Conservation (phyloP, 2,797 vertebrate species). For the Channallabes apus region DNA sequence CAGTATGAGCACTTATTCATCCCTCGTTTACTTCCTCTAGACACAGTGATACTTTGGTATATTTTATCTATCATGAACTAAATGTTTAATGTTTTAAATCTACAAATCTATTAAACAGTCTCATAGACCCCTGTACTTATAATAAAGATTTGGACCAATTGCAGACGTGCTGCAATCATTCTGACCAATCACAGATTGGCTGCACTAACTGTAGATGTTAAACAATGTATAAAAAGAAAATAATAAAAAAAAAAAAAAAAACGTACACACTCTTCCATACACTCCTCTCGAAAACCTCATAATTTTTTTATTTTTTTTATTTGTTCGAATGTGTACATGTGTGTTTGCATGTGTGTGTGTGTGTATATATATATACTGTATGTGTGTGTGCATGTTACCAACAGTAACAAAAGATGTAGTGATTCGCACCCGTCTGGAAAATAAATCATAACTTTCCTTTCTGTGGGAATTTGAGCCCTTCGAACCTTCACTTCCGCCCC, state of each 20-base stretch:
- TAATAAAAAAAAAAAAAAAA: neutral
- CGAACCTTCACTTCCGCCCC: constrained; percentile 25
- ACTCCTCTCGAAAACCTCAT: neutral
- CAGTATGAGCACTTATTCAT: neutral
- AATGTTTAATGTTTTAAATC: neutral
- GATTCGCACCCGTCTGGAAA: constrained; percentile 3
- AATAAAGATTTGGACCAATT: neutral
- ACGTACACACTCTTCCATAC: too few relatives aligned
- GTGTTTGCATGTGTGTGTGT: neutral
- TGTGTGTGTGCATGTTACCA: neutral
- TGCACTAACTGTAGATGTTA: neutral
- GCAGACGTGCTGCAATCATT: neutral
- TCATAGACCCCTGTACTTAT: neutral
- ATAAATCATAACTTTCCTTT: constrained; percentile 26
- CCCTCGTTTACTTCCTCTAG: neutral
- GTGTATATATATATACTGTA: neutral
- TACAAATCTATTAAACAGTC: neutral
- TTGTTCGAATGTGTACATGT: too few relatives aligned
- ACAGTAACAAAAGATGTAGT: constrained; percentile 11
- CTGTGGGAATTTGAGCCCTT: constrained; percentile 33
- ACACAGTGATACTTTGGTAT: neutral
- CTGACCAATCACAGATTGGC: neutral
- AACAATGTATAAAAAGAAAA: neutral
- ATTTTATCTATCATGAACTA: neutral
- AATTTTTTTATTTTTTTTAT: neutral